These are phyloP conservation scores for Gallinago jamesoni DNA, from an alignment of 2,113 vertebrate species.

Conservation along the genomic window DNA sequence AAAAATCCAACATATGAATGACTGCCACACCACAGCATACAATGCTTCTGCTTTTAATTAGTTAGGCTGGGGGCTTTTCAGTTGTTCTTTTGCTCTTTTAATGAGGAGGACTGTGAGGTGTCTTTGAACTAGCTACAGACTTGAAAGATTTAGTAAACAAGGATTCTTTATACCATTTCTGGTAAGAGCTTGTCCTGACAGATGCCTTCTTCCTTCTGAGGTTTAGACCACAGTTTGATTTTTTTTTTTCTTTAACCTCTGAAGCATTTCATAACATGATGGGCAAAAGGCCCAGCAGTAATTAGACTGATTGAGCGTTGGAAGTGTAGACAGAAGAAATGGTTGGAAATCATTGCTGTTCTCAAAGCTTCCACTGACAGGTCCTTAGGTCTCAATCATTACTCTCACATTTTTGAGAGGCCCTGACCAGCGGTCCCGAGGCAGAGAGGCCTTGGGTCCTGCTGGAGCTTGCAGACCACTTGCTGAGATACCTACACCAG, in stretches of 20 bases:
- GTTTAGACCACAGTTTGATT: constrained; percentile 47
- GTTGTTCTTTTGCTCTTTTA: neutral
- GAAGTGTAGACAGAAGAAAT: neutral
- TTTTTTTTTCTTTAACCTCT: constrained; percentile 8
- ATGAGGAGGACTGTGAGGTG: neutral
- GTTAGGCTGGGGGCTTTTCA: neutral
- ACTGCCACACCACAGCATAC: neutral
- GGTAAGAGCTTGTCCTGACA: constrained; percentile 60
- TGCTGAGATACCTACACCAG: neutral
- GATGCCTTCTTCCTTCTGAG: constrained; percentile 52
- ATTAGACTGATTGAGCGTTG: neutral
- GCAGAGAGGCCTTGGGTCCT: neutral
- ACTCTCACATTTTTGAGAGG: neutral
- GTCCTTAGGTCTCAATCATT: neutral
- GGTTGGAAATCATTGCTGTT: neutral
- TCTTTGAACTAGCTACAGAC: constrained; percentile 57
- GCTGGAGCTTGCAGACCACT: neutral
- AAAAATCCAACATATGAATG: neutral
- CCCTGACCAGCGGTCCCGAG: neutral
- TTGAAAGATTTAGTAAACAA: constrained; percentile 67
- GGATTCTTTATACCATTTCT: constrained; percentile 45
- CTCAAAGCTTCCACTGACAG: neutral
- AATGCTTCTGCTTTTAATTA: constrained; percentile 46
- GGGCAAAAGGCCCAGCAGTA: constrained; percentile 42
- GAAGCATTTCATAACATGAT: constrained; percentile 35